Evolutionary conservation across 1,140 invertebrate genomes (phyloP), one percentile per base, ranked within the genome.

Genomic region (Drosophila pallidifrons): DNA sequence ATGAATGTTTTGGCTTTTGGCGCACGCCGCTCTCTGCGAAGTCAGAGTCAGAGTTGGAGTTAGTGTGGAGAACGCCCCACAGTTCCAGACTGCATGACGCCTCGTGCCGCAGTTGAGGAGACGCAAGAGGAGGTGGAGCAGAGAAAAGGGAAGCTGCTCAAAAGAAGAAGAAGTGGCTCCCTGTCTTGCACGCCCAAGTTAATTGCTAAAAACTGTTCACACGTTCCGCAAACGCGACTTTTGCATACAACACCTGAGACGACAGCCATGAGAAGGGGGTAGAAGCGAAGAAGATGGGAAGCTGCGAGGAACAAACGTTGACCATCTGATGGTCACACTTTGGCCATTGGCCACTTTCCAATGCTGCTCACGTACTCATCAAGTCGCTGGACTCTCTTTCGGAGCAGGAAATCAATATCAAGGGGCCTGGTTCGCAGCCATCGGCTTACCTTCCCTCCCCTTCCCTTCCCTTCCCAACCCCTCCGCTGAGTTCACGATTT

Each of bases 161-260:
- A 0, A 25, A 25, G 20, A 25, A 25, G 20, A 25, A 58, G 65
- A 55, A 61, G 25, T 51, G 60, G 58, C 81, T 77, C 41, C 69
- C 70, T 68, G 71, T 74, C 65, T 74, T 69, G 57, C 13, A 20
- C 20, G 35, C 59, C 72, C 35, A 38, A 77, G 81, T 88, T 88
- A 88, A 88, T 88, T 88, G 85, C 85, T 89, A 88, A 88, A 88
- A 89, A 88, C 86, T 88, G 85, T 88, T 88, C 85, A 89, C 85
- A 88, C 83, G 83, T 88, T 88, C 74, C 74, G 35, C 66, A 80
- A 81, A 75, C 71, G 83, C 83, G 67, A 78, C 85, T 88, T 88
- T 88, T 88, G 85, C 85, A 88, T 88, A 78, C 70, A 67, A 76
- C 67, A 69, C 30, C 65, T 68, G 43, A 64, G 51, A 32, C 7